A percentile compares a stretch with the other conserved stretches of the same genome.
Conservation (phyloP, 2,113 vertebrate genomes). For the Sander vitreus region DNA sequence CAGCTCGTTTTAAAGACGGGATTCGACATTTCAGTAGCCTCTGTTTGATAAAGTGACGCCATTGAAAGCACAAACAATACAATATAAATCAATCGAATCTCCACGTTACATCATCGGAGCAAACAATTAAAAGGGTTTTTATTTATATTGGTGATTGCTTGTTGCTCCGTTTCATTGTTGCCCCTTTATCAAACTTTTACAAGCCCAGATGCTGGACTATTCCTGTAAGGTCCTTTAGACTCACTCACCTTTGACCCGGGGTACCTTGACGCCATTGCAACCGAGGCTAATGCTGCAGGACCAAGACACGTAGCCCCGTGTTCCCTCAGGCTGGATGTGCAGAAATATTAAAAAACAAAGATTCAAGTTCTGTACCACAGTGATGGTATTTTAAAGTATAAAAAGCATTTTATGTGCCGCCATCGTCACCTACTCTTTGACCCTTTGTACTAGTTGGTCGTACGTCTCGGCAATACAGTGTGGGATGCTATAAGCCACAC, state of each 20-base stretch:
- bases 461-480: slow-evolving; percentile 81
- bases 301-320: slow-evolving; percentile 84
- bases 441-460: slow-evolving; percentile 53
- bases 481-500: slow-evolving; percentile 68
- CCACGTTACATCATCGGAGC: not conserved
- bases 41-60: too few relatives aligned
- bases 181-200: not conserved
- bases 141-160: too few relatives aligned
- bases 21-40: too few relatives aligned
- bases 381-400: too few relatives aligned
- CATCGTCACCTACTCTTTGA: slow-evolving; percentile 72
- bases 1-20: too few relatives aligned
- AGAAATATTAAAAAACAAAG: not conserved
- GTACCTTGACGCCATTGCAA: slow-evolving; percentile 84
- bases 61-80: too few relatives aligned
- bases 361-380: not conserved
- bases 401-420: not conserved
- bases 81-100: not conserved
- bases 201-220: not conserved
- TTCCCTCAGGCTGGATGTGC: slow-evolving; percentile 75
- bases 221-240: not conserved
- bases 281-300: slow-evolving; percentile 81
- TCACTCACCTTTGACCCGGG: slow-evolving; percentile 82
- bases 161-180: too few relatives aligned
- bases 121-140: not conserved